phyloP scores from a whole-genome alignment of 2,113 vertebrate genomes.

The Cyphomyrus plagiostoma region DNA sequence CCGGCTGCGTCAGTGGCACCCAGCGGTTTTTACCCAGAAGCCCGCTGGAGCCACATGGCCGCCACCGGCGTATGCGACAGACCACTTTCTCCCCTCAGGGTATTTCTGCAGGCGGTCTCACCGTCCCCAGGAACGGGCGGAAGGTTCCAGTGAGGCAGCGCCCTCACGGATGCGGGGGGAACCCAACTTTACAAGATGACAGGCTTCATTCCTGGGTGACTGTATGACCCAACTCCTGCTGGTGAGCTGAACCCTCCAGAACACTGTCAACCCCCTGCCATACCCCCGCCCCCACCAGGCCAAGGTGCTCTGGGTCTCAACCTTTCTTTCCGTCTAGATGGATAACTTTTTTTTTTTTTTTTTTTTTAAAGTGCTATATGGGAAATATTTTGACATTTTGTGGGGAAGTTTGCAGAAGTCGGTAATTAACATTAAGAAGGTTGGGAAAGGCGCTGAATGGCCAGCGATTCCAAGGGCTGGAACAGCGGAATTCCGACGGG shows the following conservation, averaged over 20 bases:
- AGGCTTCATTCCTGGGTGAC: conserved; percentile 31
- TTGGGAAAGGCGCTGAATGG: not conserved
- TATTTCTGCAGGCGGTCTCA: not conserved
- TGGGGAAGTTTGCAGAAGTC: not conserved
- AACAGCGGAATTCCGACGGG: not conserved
- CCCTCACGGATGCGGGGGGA: conserved; percentile 22
- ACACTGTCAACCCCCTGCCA: conserved; percentile 20
- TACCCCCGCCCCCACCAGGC: not conserved
- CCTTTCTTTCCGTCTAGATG: not conserved
- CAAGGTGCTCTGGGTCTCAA: conserved; percentile 19
- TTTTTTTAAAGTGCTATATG: not conserved
- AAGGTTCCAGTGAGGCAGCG: conserved; percentile 21
- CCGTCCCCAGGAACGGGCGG: not conserved
- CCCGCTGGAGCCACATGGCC: not conserved
- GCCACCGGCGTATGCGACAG: not conserved
- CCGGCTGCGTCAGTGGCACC: not conserved
- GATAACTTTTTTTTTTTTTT: not conserved
- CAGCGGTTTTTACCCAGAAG: not conserved
- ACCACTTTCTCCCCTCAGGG: not conserved
- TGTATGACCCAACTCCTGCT: conserved; percentile 18
- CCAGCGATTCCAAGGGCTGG: not conserved
- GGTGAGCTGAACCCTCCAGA: conserved; percentile 18
- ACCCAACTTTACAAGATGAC: conserved; percentile 30
- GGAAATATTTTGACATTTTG: conserved; percentile 16
- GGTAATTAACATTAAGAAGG: not conserved